Conservation (phyloP, 2,888 invertebrate species). For the Drosophila macrospina region DNA sequence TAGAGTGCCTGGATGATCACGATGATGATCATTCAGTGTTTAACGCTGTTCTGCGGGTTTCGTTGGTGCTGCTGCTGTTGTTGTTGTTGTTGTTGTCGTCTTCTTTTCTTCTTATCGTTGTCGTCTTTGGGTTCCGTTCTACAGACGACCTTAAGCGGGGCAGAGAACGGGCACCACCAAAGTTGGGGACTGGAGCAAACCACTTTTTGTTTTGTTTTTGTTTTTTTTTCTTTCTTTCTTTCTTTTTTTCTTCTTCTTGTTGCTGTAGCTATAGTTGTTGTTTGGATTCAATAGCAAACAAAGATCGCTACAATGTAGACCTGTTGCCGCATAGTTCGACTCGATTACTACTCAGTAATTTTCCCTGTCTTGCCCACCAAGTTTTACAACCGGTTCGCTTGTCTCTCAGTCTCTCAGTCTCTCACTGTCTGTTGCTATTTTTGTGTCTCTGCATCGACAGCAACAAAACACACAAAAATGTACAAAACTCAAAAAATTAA, state of each 20-base stretch:
- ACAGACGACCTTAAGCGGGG: conserved; percentile 81
- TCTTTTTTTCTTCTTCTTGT: conserved; percentile 50
- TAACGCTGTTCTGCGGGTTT: conserved; percentile 21
- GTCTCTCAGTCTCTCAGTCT: conserved; percentile 6
- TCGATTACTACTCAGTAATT: conserved; percentile 44
- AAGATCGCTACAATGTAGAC: conserved; percentile 55
- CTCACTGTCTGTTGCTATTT: conserved; percentile 65
- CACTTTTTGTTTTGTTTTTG: conserved; percentile 55
- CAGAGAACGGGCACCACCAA: conserved; percentile 43
- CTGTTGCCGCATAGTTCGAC: conserved; percentile 72
- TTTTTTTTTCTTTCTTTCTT: neutral
- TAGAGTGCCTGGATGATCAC: conserved; percentile 18
- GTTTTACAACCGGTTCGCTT: conserved; percentile 68
- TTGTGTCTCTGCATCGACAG: conserved; percentile 42
- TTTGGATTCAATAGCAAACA: conserved; percentile 36
- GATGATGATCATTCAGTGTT: conserved; percentile 37
- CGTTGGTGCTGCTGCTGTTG: no score
- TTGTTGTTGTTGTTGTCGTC: neutral
- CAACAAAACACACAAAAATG: conserved; percentile 3
- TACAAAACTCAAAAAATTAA: conserved; percentile 7
- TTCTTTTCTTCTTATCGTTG: conserved; percentile 29
- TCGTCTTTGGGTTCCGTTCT: conserved; percentile 73
- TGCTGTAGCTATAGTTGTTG: conserved; percentile 26
- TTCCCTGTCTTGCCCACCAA: conserved; percentile 58
- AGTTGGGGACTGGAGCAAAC: conserved; percentile 79